A percentile compares a stretch with the other conserved stretches of the same genome.
Conservation (phyloP, 2,888 invertebrate genomes). For the Dexiosoma caninum region DNA sequence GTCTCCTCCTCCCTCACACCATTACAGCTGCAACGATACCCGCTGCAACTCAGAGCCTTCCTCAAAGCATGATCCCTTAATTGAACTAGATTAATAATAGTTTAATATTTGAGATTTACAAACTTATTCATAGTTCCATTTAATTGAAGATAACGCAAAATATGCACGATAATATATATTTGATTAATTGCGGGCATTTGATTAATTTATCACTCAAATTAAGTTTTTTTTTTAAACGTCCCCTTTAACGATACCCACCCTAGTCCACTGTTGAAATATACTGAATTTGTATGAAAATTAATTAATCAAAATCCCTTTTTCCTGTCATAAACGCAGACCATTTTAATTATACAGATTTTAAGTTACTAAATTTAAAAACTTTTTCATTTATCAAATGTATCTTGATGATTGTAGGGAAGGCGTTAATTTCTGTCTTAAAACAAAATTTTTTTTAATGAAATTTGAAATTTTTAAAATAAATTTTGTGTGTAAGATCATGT, state of each 20-base stretch:
- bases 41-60: no score
- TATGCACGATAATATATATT: no score
- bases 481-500: not conserved
- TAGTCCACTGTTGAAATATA: not conserved
- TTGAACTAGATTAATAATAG: no score
- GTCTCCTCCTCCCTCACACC: no score
- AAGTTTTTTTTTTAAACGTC: not conserved
- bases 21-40: no score
- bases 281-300: not conserved
- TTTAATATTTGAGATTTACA: no score
- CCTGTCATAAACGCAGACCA: not conserved
- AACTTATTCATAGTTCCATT: no score
- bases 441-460: conserved; percentile 31
- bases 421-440: not conserved
- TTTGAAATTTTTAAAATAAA: not conserved
- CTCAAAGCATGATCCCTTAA: no score
- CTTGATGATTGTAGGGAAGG: not conserved
- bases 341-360: not conserved
- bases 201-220: not conserved
- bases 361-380: not conserved
- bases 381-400: not conserved
- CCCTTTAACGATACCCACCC: not conserved
- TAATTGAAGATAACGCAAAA: no score
- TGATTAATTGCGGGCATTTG: no score
- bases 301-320: not conserved